phyloP scores from a whole-genome alignment of 2,888 invertebrate genomes.

The Galeruca laticollis region DNA sequence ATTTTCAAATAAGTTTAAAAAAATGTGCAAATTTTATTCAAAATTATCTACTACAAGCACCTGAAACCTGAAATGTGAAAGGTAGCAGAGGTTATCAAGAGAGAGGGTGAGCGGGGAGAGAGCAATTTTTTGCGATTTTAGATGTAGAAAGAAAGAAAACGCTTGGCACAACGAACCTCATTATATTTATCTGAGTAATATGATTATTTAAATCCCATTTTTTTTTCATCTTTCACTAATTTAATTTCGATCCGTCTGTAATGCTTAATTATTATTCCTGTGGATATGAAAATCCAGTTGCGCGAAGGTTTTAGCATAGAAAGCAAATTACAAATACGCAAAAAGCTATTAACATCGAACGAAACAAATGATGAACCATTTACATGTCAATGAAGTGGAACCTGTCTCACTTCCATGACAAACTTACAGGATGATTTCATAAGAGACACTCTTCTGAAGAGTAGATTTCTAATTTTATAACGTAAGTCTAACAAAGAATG shows the following conservation, averaged over 20 bases:
- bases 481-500: too few relatives aligned
- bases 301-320: slow-evolving; percentile 52
- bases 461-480: not conserved
- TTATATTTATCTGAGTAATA: too few relatives aligned
- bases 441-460: not conserved
- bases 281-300: slow-evolving; percentile 35
- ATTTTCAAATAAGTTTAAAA: too few relatives aligned
- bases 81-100: too few relatives aligned
- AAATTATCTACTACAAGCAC: too few relatives aligned
- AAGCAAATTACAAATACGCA: slow-evolving; percentile 55
- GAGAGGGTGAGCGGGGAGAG: too few relatives aligned
- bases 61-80: too few relatives aligned
- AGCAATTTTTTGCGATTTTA: too few relatives aligned
- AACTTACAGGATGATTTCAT: not conserved
- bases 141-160: too few relatives aligned
- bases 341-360: slow-evolving; percentile 56
- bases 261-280: not conserved
- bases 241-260: not conserved
- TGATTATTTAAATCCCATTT: too few relatives aligned
- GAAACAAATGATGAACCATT: slow-evolving; percentile 56
- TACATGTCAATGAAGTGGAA: slow-evolving; percentile 49
- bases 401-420: slow-evolving; percentile 19
- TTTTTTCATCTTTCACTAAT: not conserved
- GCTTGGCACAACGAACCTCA: too few relatives aligned
- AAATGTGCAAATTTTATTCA: too few relatives aligned